Evolutionary conservation across 1,140 invertebrate genomes (phyloP).

Genomic region (Caenorhabditis inopinata): DNA sequence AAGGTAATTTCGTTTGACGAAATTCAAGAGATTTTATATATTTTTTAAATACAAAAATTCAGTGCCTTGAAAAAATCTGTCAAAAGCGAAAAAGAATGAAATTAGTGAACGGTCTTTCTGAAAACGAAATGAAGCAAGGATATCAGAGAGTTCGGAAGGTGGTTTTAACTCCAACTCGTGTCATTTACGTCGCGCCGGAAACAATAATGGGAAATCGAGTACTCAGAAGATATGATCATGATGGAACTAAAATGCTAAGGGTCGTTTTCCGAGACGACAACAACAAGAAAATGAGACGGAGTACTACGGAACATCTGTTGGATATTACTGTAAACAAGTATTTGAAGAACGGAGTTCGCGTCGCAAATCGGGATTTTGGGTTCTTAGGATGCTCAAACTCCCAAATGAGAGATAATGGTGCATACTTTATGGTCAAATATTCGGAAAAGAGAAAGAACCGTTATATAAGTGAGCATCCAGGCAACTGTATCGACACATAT

Average conservation of each 20-base stretch:
- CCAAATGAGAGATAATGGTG: conserved; percentile 63
- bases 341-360: neutral
- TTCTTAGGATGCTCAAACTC: conserved; percentile 64
- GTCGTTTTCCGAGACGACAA: conserved; percentile 53
- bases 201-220: conserved; percentile 56
- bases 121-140: neutral
- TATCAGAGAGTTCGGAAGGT: conserved; percentile 36
- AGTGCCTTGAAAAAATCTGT: conserved; percentile 13
- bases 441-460: neutral
- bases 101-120: neutral
- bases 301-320: neutral
- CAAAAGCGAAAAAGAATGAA: neutral
- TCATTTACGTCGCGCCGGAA: conserved; percentile 54
- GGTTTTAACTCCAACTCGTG: conserved; percentile 56
- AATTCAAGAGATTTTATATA: neutral
- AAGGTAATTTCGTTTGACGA: neutral
- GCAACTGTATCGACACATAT: neutral
- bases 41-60: neutral
- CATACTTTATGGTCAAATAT: conserved; percentile 54
- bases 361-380: conserved; percentile 21
- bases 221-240: conserved; percentile 49
- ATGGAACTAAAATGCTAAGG: conserved; percentile 20
- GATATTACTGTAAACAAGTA: neutral
- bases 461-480: neutral
- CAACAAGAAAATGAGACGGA: conserved; percentile 5